Base-by-base conservation (phyloP, 1,140 invertebrate genomes). In the Cepaea nemoralis region DNA sequence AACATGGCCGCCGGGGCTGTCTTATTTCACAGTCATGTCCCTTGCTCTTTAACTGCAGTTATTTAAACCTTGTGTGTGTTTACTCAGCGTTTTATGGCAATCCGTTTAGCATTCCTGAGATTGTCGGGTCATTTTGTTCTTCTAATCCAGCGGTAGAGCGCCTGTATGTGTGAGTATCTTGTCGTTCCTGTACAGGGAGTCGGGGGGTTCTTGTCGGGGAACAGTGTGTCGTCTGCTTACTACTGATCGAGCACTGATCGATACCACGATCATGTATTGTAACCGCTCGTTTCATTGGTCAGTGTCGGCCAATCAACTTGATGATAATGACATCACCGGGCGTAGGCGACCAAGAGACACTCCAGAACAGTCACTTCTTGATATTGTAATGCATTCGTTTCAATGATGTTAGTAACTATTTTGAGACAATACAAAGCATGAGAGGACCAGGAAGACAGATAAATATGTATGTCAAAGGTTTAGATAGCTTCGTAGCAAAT, bases 1-100 rank as follows among this genome's bases (percentile, higher is more conserved):
- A 45, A 75, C 42, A 75, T 75, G 73, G 73, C 73, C 31, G 73
- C 73, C 73, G 45, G 8, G 31, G 2, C n/a, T 27, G 22, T 50
- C 5, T 35, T 50, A 48, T 33, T 75, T 75, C 6, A 1, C 42
- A 75, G 42, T 77, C 0, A 22, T 66, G 39, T 77, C 48, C 55
- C 75, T 77, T 77, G 35, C 8, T 33, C 19, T 35, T 5, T 55
- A 59, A 37, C 2, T 48, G 40, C 40, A 55, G n/a, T 55, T 55
- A 22, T 6, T 45, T 10, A 10, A 10, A 10, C 16, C 16, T 6
- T 16, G 6, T 6, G 42, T 45, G 42, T 10, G 8, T 45, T 45
- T 45, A 45, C 42, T 45, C 16, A 16, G 42, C 42, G 42, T 16
- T 55, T 19, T 10, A 10, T 2, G 3, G 16, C 5, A 55, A 55